These are phyloP conservation scores for Lerista edwardsae DNA, from an alignment of 2,797 vertebrate species.

Conservation along the genomic window DNA sequence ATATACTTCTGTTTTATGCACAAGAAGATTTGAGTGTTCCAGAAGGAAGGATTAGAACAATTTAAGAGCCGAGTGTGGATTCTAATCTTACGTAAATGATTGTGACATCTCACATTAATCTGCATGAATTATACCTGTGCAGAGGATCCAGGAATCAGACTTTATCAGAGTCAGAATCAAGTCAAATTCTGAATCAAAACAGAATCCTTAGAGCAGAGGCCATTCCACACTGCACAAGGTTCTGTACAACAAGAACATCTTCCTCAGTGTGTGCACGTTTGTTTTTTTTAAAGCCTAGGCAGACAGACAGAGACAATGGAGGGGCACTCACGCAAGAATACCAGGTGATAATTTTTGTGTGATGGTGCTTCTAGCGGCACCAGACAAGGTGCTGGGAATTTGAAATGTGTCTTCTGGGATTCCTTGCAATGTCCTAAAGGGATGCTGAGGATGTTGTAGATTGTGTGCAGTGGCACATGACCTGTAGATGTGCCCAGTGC, in stretches of 20 bases:
- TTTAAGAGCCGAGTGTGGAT: background rate
- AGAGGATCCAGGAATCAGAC: no score
- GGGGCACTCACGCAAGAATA: background rate
- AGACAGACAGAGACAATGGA: background rate
- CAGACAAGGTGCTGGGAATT: background rate
- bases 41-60: background rate
- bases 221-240: background rate
- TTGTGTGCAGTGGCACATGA: background rate
- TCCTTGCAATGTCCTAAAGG: background rate
- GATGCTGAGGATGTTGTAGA: no score
- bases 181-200: background rate
- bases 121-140: background rate
- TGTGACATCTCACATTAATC: background rate
- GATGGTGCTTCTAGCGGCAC: background rate
- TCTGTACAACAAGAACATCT: background rate
- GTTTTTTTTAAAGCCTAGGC: background rate
- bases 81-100: background rate
- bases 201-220: background rate
- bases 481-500: background rate
- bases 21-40: background rate
- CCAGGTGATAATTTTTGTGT: background rate
- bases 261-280: background rate
- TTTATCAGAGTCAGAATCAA: background rate
- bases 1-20: background rate
- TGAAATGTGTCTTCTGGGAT: background rate